Evolutionary conservation across 2,113 vertebrate genomes (phyloP), one percentile per base, ranked within the genome.

Genomic region (Bufo gargarizans): DNA sequence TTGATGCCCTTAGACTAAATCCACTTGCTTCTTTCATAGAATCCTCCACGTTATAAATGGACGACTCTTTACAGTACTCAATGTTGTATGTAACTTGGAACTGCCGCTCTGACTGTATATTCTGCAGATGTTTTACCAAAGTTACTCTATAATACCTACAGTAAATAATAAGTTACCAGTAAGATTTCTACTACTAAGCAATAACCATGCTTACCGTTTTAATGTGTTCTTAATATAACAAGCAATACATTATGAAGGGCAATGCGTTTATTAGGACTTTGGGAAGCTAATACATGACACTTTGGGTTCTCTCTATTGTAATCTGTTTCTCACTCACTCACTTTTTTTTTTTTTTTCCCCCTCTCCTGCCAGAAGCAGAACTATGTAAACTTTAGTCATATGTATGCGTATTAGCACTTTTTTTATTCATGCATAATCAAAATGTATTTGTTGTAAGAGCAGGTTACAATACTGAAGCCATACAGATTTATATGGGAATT

Each of bases 401-500:
- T 47, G 16, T 65, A 65, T 93, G 91, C 90, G 91, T 91, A 92
- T 92, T 91, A 93, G 93, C 94, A 94, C 94, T 94, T 95, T 94
- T 95, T 33, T 95, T 59, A 91, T 90, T 92, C 89, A 89, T 93
- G 87, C 89, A 89, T 93, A 90, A 92, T 92, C 85, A 90, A 88
- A 91, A 90, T 91, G 90, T 58, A 92, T 93, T 93, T 90, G 80
- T 89, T 91, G 90, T 92, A 89, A 90, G 90, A 94, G 91, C 92
- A 95, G 92, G 92, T 95, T 95, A 93, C 92, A 94, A 91, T 92
- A 94, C 93, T 92, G 93, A 95, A 95, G 94, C 95, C 95, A 95
- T 96, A 92, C 90, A 89, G 92, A 83, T 95, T 95, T 93, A 92
- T 94, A 91, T 89, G 89, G 85, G 91, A 72, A 61, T 91, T 92